Conservation (phyloP, 30 jellyfish, hydroid and myxozoan species). For the Hydractinia echinata region DNA sequence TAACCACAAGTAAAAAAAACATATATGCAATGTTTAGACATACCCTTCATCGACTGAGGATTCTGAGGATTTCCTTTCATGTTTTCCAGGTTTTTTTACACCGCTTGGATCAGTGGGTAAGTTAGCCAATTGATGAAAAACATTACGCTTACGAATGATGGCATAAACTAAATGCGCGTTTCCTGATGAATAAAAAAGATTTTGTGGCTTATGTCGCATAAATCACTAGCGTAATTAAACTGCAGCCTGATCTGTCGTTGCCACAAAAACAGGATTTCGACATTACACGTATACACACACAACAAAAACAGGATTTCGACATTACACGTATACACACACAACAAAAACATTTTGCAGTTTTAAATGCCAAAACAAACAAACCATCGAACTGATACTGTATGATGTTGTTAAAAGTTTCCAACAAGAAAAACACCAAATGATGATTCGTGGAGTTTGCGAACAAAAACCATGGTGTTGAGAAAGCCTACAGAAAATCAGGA, state of each 20-base stretch:
- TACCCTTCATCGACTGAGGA: slow-evolving; percentile 90
- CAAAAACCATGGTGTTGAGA: slow-evolving; percentile 95
- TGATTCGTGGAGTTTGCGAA: slow-evolving; percentile 88
- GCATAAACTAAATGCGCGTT: slow-evolving; percentile 95
- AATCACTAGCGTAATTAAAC: too few species aligned
- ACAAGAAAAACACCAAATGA: slow-evolving; percentile 79
- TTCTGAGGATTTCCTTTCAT: slow-evolving; percentile 61
- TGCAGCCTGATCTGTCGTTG: too few species aligned
- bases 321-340: too few species aligned
- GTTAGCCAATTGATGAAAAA: slow-evolving; percentile 90
- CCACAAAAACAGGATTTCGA: too few species aligned
- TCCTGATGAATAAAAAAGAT: slow-evolving; percentile 31
- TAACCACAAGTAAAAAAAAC: too few species aligned
- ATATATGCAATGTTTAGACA: neutral
- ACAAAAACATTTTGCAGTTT: neutral
- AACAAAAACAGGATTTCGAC: neutral
- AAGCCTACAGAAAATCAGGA: slow-evolving; percentile 57
- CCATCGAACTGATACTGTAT: slow-evolving; percentile 94
- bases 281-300: too few species aligned
- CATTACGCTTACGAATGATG: slow-evolving; percentile 84
- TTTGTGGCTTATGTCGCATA: too few species aligned
- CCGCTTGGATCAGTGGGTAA: slow-evolving; percentile 91
- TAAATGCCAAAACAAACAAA: slow-evolving; percentile 16
- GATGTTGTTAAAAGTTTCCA: slow-evolving; percentile 87
- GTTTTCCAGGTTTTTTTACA: slow-evolving; percentile 56